Percentiles rank a stretch among this genome's conserved stretches.
phyloP scores from a whole-genome alignment of 2,113 vertebrate genomes.

The Mormyrus iriodes region DNA sequence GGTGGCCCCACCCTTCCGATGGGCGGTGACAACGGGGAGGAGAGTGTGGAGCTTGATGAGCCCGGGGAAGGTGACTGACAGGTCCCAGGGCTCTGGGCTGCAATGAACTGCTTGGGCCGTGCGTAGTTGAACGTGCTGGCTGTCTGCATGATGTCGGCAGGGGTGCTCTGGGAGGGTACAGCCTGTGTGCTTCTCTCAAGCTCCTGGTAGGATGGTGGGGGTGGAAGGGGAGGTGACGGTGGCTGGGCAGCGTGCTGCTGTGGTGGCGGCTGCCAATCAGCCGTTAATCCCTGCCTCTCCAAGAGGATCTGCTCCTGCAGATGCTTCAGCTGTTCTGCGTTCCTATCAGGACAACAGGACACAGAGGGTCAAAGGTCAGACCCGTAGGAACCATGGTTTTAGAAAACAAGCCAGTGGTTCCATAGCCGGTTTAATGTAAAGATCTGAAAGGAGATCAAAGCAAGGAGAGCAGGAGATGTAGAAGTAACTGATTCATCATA shows the following conservation, averaged over 20 bases:
- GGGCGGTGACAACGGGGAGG: conserved; percentile 83
- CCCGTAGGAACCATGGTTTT: background rate
- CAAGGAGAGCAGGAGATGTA: background rate
- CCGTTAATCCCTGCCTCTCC: conserved; percentile 77
- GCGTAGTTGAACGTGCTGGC: conserved; percentile 93
- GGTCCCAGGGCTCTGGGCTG: conserved; percentile 75
- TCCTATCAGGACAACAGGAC: conserved; percentile 58
- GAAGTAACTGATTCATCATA: background rate
- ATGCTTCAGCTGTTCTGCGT: conserved; percentile 82
- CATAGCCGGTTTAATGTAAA: background rate
- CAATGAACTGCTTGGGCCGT: conserved; percentile 97
- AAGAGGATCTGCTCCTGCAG: conserved; percentile 85
- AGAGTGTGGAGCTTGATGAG: conserved; percentile 77
- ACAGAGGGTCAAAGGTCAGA: background rate
- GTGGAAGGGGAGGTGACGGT: conserved; percentile 77
- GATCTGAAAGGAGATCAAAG: background rate
- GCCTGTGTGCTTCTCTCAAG: conserved; percentile 64
- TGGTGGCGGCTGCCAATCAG: conserved; percentile 61
- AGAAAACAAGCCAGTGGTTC: background rate
- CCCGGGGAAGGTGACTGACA: conserved; percentile 78
- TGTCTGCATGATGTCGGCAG: conserved; percentile 77
- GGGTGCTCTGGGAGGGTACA: conserved; percentile 64
- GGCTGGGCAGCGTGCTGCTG: conserved; percentile 50
- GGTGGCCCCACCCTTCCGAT: conserved; percentile 65
- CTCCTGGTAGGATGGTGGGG: conserved; percentile 84